Base-by-base conservation (phyloP, 2,888 invertebrate species). In the Melinaea marsaeus region DNA sequence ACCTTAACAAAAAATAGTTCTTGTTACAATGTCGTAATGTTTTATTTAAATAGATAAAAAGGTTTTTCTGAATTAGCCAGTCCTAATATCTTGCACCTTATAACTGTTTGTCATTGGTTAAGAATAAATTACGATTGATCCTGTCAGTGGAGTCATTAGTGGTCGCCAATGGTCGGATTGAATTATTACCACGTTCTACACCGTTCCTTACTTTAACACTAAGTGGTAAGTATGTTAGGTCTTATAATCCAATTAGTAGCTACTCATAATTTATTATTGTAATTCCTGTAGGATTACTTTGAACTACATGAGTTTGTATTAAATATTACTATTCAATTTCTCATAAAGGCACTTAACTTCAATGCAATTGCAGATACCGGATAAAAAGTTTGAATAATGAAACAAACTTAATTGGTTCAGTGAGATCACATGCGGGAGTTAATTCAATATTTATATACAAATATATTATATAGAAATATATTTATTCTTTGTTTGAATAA, bases 101-200 rank as follows among this genome's bases (percentile, higher is more conserved):
- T 69, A 69, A 65, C 70, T 71, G 74, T n/a, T n/a, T 74, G 71
- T 79, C 76, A 79, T 75, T 74, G 76, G 78, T 76, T 78, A 79
- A 81, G 81, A 78, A 87, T 87, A 87, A 87, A 87, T 87, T 87
- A 86, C 81, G 78, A 83, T 81, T 75, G 84, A 80, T 76, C 77
- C 77, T 79, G 76, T 77, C 76, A 80, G 80, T 69, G 75, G 76
- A 79, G 85, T 86, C 86, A 84, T 87, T 87, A 87, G 86, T 77
- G 84, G 83, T 70, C 74, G 79, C 80, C 84, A 85, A 76, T 76
- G 78, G 78, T 75, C 78, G 69, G 79, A 82, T 83, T 83, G 83
- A 59, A 81, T 80, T 81, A 84, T 80, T 78, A 80, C 80, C 76
- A 73, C 78, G 80, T 75, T 74, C 75, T 69, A 67, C 65, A 55